These are phyloP conservation scores for Eurystomus glaucurus DNA, from an alignment of 2,797 vertebrate species.

Conservation along the genomic window DNA sequence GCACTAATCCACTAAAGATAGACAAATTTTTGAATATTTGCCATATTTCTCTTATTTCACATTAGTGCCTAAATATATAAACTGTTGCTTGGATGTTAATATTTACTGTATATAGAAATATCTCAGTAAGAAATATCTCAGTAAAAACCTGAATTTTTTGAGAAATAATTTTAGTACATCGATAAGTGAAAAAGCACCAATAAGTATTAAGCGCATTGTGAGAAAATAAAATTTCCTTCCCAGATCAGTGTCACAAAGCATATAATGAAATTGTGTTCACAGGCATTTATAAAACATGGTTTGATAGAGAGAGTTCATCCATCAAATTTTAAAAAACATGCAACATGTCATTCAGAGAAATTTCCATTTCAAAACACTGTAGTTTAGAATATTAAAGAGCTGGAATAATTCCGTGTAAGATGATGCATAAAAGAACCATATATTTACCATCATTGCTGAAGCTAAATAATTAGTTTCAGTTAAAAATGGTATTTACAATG, in stretches of 20 bases:
- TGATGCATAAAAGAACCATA: not conserved
- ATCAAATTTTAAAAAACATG: constrained; percentile 21
- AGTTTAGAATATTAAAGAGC: constrained; percentile 35
- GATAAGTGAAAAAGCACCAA: constrained; percentile 28
- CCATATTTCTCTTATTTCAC: constrained; percentile 7
- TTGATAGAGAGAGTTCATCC: not conserved
- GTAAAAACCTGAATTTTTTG: constrained; percentile 11
- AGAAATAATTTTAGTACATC: constrained; percentile 51
- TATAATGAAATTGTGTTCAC: not conserved
- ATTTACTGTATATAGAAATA: constrained; percentile 38
- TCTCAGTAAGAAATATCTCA: constrained; percentile 15
- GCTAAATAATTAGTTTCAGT: not conserved
- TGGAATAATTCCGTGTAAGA: constrained; percentile 19
- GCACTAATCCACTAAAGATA: not conserved
- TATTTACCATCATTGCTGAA: not conserved
- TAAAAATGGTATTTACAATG: constrained; percentile 12
- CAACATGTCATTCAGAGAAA: not conserved
- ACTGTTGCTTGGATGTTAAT: constrained; percentile 33
- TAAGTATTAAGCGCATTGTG: constrained; percentile 1
- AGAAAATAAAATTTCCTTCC: constrained; percentile 35
- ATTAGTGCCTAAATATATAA: constrained; percentile 10
- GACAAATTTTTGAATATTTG: not conserved
- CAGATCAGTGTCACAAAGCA: not conserved
- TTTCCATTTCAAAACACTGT: not conserved
- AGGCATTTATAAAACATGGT: not conserved